Evolutionary conservation across 1,140 invertebrate species (phyloP).

Genomic region (Aphaenogaster rudis): DNA sequence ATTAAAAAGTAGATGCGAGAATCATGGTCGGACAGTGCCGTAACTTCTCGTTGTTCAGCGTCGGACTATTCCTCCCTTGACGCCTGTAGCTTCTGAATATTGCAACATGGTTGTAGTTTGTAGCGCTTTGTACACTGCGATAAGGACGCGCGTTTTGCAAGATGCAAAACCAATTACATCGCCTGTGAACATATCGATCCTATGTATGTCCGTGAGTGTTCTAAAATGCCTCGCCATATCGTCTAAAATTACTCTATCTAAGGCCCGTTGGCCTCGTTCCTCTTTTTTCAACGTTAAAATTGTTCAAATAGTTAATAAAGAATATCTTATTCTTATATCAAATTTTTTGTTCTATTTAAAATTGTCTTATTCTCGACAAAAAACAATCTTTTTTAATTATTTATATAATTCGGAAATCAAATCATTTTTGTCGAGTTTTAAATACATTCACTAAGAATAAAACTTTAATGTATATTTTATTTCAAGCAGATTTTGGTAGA

Average conservation of each 20-base stretch:
- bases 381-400: not conserved
- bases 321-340: not conserved
- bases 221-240: not conserved
- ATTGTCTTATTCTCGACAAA: not conserved
- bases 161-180: conserved; percentile 46
- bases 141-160: conserved; percentile 35
- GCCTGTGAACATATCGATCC: conserved; percentile 27
- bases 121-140: conserved; percentile 5
- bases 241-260: not conserved
- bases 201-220: not conserved
- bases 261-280: not conserved
- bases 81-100: conserved; percentile 41
- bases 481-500: not conserved
- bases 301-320: not conserved
- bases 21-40: not conserved
- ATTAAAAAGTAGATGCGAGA: conserved; percentile 39
- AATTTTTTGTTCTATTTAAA: not conserved
- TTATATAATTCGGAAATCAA: not conserved
- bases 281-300: not conserved
- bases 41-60: conserved; percentile 41
- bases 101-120: conserved; percentile 28
- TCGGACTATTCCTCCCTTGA: conserved; percentile 28
- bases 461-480: conserved; percentile 12
- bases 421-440: not conserved
- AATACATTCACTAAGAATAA: not conserved